Percentiles rank a stretch among this genome's conserved stretches.
These are phyloP conservation scores for Eristalinus sepulchralis DNA, from an alignment of 2,888 invertebrate genomes.

Conservation along the genomic window DNA sequence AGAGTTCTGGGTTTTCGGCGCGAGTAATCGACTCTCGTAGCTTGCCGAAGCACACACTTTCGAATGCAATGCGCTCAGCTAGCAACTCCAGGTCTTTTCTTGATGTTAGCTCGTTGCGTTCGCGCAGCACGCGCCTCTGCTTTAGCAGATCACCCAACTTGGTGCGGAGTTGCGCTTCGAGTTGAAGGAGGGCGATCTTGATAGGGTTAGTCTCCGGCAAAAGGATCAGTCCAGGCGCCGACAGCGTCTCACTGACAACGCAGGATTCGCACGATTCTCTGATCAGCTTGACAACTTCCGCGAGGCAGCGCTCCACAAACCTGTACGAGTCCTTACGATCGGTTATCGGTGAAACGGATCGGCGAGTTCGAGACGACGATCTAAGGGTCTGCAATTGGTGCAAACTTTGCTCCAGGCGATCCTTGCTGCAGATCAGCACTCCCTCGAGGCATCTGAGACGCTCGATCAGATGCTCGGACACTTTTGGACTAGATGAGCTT, in stretches of 20 bases:
- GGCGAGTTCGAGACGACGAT: slow-evolving; percentile 84
- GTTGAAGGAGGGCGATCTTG: slow-evolving; percentile 84
- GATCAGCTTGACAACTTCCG: slow-evolving; percentile 84
- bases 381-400: slow-evolving; percentile 84
- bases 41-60: slow-evolving; percentile 87
- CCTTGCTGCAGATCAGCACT: slow-evolving; percentile 84
- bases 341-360: slow-evolving; percentile 85
- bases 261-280: slow-evolving; percentile 84
- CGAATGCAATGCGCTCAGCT: slow-evolving; percentile 91
- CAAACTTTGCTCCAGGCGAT: slow-evolving; percentile 86
- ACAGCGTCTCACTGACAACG: slow-evolving; percentile 80
- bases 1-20: slow-evolving; percentile 83
- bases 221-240: slow-evolving; percentile 79
- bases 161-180: slow-evolving; percentile 86
- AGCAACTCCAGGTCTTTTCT: slow-evolving; percentile 86
- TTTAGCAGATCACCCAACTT: slow-evolving; percentile 87
- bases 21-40: slow-evolving; percentile 86
- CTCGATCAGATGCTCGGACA: slow-evolving; percentile 83
- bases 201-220: slow-evolving; percentile 82
- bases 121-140: slow-evolving; percentile 85
- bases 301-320: slow-evolving; percentile 85
- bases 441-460: slow-evolving; percentile 84
- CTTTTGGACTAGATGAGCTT: slow-evolving; percentile 77
- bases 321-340: slow-evolving; percentile 85
- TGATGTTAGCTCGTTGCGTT: slow-evolving; percentile 86